Evolutionary conservation across 53 echinoderm and acorn worm genomes (phyloP).

Genomic region (Zoroaster sp.): DNA sequence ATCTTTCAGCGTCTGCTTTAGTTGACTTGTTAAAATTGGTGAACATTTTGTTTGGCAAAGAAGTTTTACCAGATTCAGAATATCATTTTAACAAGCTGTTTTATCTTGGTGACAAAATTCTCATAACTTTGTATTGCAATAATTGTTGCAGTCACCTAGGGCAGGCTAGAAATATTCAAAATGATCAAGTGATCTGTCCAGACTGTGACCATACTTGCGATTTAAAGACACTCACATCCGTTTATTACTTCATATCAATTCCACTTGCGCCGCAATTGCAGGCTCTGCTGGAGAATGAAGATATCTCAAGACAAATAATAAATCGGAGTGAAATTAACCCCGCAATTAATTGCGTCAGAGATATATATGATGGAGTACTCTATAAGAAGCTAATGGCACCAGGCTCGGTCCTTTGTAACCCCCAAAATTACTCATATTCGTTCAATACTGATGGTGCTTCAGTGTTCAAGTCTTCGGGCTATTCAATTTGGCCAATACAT

Average conservation of each 20-base stretch:
- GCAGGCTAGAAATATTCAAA: not conserved
- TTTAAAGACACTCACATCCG: not conserved
- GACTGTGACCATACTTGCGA: not conserved
- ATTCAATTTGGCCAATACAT: slow-evolving; percentile 13
- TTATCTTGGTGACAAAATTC: not conserved
- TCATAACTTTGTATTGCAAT: not conserved
- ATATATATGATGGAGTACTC: not conserved
- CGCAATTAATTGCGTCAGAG: not conserved
- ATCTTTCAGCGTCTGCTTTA: too few species aligned
- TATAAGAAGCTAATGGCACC: not conserved
- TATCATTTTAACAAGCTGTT: not conserved
- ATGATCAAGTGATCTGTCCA: not conserved
- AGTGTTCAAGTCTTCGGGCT: not conserved
- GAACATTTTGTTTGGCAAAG: too few species aligned
- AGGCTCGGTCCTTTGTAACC: not conserved
- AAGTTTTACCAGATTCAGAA: not conserved
- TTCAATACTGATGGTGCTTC: slow-evolving; percentile 42
- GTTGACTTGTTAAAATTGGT: too few species aligned
- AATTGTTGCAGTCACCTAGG: not conserved
- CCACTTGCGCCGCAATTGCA: not conserved
- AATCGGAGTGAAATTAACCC: not conserved
- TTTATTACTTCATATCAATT: not conserved
- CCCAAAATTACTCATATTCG: not conserved
- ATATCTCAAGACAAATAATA: not conserved
- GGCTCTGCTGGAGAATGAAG: not conserved